Conservation (phyloP, 2,797 vertebrate species). For the Micromesistius poutassou region DNA sequence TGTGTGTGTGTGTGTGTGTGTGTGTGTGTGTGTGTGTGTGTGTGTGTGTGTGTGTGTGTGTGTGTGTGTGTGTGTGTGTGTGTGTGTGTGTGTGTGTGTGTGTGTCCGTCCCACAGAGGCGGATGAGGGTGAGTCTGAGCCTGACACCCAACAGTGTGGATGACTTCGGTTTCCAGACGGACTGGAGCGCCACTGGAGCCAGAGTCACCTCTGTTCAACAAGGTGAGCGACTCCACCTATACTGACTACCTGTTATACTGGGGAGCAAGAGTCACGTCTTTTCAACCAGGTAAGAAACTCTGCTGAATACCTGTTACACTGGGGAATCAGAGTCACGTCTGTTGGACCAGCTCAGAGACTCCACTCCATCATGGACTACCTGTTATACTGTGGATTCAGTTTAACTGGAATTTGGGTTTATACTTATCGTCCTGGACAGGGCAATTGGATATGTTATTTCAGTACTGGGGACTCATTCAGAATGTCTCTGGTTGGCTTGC, state of each 20-base stretch:
- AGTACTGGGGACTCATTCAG: not conserved
- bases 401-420: not conserved
- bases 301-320: slow-evolving; percentile 34
- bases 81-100: slow-evolving; percentile 21
- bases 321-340: slow-evolving; percentile 79
- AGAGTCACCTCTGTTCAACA: slow-evolving; percentile 73
- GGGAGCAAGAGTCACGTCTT: not conserved
- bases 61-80: slow-evolving; percentile 21
- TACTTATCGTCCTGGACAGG: not conserved
- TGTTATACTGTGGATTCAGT: not conserved
- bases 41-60: slow-evolving; percentile 21
- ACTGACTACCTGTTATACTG: not conserved
- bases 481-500: not conserved
- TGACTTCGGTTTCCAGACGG: slow-evolving; percentile 89
- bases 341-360: slow-evolving; percentile 64
- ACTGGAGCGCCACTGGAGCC: slow-evolving; percentile 79
- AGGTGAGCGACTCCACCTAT: slow-evolving; percentile 51
- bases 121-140: slow-evolving; percentile 92
- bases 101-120: slow-evolving; percentile 73
- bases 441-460: not conserved
- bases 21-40: slow-evolving; percentile 21
- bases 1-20: slow-evolving; percentile 23
- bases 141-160: slow-evolving; percentile 82
- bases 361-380: not conserved
- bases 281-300: not conserved